Percentiles rank a stretch among this genome's conserved stretches.
Conservation (phyloP, 2,797 vertebrate species). For the Philypnodon macrostomus region DNA sequence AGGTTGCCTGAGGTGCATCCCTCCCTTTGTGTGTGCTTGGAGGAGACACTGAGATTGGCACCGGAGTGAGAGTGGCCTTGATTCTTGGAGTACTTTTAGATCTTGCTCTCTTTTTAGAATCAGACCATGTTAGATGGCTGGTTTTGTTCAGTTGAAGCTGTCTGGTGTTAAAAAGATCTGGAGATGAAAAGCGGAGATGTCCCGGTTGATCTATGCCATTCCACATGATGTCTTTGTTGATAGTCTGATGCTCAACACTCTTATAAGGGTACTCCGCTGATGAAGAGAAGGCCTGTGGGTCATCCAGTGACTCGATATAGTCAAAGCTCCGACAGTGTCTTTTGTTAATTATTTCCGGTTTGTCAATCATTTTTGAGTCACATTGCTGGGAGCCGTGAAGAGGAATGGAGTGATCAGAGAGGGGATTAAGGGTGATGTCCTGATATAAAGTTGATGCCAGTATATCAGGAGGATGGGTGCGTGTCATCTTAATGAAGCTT, state of each 20-base stretch:
- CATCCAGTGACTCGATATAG: conserved; percentile 92
- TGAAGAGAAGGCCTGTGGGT: conserved; percentile 71
- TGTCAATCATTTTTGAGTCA: conserved; percentile 86
- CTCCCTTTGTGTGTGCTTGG: conserved; percentile 73
- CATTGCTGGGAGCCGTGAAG: conserved; percentile 78
- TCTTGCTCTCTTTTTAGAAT: conserved; percentile 82
- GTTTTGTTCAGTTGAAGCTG: conserved; percentile 72
- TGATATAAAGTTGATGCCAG: conserved; percentile 91
- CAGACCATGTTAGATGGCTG: conserved; percentile 71
- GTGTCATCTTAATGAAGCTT: conserved; percentile 92
- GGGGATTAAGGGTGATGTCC: conserved; percentile 84
- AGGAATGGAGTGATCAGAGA: conserved; percentile 66
- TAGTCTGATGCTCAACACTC: conserved; percentile 67
- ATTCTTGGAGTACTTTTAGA: conserved; percentile 87
- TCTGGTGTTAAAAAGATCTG: conserved; percentile 75
- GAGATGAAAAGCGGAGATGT: conserved; percentile 78
- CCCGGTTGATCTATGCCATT: conserved; percentile 76
- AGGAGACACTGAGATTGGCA: conserved; percentile 81
- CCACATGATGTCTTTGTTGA: conserved; percentile 74
- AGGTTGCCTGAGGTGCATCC: conserved; percentile 66
- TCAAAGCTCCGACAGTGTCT: conserved; percentile 97
- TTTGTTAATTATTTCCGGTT: conserved; percentile 89
- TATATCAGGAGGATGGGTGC: conserved; percentile 94
- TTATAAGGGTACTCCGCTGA: conserved; percentile 78
- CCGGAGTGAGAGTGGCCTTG: conserved; percentile 81